phyloP scores from a whole-genome alignment of 1,140 invertebrate species.

The Aleiodes sp. region DNA sequence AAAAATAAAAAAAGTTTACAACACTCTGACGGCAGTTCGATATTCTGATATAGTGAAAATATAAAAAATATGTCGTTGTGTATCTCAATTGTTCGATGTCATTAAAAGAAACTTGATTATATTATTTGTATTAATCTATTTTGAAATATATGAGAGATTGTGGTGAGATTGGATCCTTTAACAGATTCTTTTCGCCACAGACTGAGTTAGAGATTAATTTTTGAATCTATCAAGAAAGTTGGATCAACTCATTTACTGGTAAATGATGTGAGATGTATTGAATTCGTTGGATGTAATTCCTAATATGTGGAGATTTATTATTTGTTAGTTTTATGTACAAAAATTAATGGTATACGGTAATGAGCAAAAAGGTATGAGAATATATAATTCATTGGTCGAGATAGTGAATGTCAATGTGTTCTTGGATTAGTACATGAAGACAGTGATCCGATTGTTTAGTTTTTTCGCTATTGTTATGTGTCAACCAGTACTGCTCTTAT shows the following conservation, averaged over 20 bases:
- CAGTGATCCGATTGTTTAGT: not conserved
- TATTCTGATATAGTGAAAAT: not conserved
- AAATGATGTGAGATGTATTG: not conserved
- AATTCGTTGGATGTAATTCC: no score
- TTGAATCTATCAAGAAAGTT: no score
- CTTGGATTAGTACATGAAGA: not conserved
- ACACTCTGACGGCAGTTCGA: not conserved
- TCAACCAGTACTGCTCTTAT: not conserved
- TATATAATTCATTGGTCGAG: not conserved
- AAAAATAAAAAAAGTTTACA: not conserved
- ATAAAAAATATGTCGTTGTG: not conserved
- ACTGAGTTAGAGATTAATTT: no score
- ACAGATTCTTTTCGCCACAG: no score
- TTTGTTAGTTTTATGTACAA: not conserved
- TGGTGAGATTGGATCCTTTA: no score
- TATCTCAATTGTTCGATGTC: slow-evolving; percentile 2
- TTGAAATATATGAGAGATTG: no score
- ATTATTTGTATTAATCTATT: no score
- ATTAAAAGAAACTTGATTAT: not conserved
- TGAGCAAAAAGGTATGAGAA: not conserved
- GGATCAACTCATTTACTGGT: not conserved
- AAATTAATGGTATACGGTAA: not conserved
- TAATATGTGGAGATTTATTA: no score
- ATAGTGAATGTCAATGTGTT: slow-evolving; percentile 3
- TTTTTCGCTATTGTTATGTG: not conserved